Base-by-base conservation (phyloP, 1,140 invertebrate species). In the Drosophila lacteicornis region DNA sequence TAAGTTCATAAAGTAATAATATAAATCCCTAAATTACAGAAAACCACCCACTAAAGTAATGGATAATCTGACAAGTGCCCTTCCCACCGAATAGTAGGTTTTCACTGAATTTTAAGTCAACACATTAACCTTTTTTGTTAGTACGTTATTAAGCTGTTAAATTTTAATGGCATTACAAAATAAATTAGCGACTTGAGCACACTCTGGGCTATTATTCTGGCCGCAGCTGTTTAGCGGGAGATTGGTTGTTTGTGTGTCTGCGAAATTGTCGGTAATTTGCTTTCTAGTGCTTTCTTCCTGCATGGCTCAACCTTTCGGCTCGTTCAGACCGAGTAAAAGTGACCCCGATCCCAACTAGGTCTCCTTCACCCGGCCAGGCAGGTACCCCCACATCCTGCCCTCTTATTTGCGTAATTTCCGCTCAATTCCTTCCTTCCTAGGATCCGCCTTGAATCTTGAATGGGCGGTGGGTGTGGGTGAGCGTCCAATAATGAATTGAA, bases 211-310 rank as follows among this genome's bases (percentile, higher is more conserved):
- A 65, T 45, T 45, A 62, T 36, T 15, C 12, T 36, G 27, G 9
- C 30, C 40, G 7, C 57, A 33, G n/a, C 15, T 59, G 40, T 66
- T 13, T 12, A 40, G 4, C 12, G 25, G 12, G 22, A 8, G 4
- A 15, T 36, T 25, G 9, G 33, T 36, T 82, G 49, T 13, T 22
- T 46, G 65, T 38, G 22, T 46, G 51, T 9, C 40, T 38, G 49
- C 62, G 27, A 80, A 82, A 86, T 82, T 82, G 79, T 68, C 61
- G 70, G 82, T 85, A 85, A 82, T 85, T 86, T 86, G 61, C 51
- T 68, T 82, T 82, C 79, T 70, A 85, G 68, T 84, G 67, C 59
- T 76, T 74, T 84, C 78, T 85, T 84, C 82, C 82, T 81, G 79
- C 75, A 65, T 51, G 63, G 69, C 58, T 68, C 71, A 65, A 69